Base-by-base conservation (phyloP, 2,797 vertebrate genomes). In the Tenualosa thibaudeaui region DNA sequence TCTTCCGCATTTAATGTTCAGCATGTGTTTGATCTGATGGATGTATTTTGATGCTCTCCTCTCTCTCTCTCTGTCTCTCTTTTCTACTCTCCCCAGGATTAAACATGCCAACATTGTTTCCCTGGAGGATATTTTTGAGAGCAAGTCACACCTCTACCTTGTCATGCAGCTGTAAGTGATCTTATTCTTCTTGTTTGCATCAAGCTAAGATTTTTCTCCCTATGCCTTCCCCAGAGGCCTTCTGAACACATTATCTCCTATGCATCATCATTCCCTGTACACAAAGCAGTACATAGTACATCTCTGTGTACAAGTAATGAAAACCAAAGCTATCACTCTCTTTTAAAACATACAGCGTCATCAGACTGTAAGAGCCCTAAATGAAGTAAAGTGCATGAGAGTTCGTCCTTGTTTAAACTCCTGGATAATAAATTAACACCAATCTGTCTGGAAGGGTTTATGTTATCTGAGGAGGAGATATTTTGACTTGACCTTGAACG, bases 101-200 rank as follows among this genome's bases (percentile, higher is more conserved):
- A 99, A 99, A 93, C 98, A 99, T 60, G 93, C 97, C 90, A 99
- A 99, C 92, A 99, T 99, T 0, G 98, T 99, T 54, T 97, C 98
- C 84, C 94, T 99, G 95, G 97, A 99, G 90, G 98, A 99, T 87
- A 98, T 99, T 89, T 99, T 96, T 1, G 98, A 99, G 94, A 98
- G 95, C 85, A 94, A 97, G 91, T 96, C 97, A 53, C 98, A 99
- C 92, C 98, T 99, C 91, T 99, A 99, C 95, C 98, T 99, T 92
- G 95, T 99, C 95, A 99, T 99, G 98, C 97, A 99, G 94, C 96
- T 99, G 98, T 99, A 92, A 98, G 98, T 97, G 31, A 90, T 82
- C 13, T 5, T 6, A 43, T 60, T 62, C 54, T 56, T 56, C 17
- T 10, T n/a, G 22, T 60, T 22, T 24, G 22, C 22, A 22, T n/a